These are phyloP conservation scores for Thumatha senex DNA, from an alignment of 2,888 invertebrate genomes.

Conservation along the genomic window DNA sequence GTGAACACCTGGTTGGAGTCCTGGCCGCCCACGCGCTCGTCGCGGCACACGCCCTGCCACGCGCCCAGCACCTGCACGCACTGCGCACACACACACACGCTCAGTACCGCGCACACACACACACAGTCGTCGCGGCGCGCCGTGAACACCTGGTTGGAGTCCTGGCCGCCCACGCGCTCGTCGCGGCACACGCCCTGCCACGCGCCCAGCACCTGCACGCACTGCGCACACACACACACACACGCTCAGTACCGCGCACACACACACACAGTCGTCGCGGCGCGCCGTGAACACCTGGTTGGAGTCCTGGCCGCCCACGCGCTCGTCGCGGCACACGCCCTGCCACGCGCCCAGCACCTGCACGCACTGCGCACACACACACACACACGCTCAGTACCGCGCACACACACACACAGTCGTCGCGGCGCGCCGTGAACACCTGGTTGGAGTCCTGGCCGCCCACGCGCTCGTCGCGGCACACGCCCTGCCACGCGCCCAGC, in stretches of 20 bases:
- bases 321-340: slow-evolving; percentile 93
- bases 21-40: slow-evolving; percentile 90
- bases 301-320: slow-evolving; percentile 91
- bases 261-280: slow-evolving; percentile 76
- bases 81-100: slow-evolving; percentile 58
- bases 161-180: slow-evolving; percentile 90
- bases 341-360: slow-evolving; percentile 93
- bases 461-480: slow-evolving; percentile 92
- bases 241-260: too few relatives aligned
- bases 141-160: slow-evolving; percentile 91
- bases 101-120: too few relatives aligned
- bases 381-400: too few relatives aligned
- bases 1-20: slow-evolving; percentile 92
- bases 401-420: slow-evolving; percentile 57
- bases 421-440: slow-evolving; percentile 87
- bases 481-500: slow-evolving; percentile 92
- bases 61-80: slow-evolving; percentile 94
- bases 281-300: slow-evolving; percentile 90
- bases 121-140: slow-evolving; percentile 84
- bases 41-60: slow-evolving; percentile 94
- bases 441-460: slow-evolving; percentile 93
- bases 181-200: slow-evolving; percentile 95
- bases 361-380: slow-evolving; percentile 84
- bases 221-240: slow-evolving; percentile 71
- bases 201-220: slow-evolving; percentile 92